These are phyloP conservation scores for Arrhopalites spinosus DNA, from an alignment of 2,888 invertebrate species.

Conservation along the genomic window DNA sequence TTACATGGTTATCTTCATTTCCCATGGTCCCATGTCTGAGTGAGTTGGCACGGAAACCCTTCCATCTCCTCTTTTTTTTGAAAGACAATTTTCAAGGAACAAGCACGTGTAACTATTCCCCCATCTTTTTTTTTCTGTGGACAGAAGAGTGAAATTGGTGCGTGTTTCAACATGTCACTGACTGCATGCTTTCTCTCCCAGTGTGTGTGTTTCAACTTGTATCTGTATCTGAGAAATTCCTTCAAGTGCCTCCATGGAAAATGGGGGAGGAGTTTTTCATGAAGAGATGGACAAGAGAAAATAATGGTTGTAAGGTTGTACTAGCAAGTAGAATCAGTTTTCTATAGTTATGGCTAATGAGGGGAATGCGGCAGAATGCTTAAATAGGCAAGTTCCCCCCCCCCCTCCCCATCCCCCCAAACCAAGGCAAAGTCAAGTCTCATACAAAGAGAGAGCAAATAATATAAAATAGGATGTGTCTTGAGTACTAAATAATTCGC, in stretches of 20 bases:
- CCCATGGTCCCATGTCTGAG: too few relatives aligned
- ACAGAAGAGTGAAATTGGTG: constrained; percentile 16
- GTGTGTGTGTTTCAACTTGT: neutral
- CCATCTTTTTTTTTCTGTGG: neutral
- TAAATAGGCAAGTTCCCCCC: constrained; percentile 41
- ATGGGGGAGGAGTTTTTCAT: too few relatives aligned
- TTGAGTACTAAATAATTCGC: constrained; percentile 52
- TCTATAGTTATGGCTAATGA: constrained; percentile 45
- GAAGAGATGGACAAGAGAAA: constrained; percentile 19
- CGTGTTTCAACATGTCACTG: constrained; percentile 20
- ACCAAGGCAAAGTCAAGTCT: too few relatives aligned
- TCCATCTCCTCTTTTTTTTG: too few relatives aligned
- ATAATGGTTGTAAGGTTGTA: neutral
- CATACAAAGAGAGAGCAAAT: constrained; percentile 39
- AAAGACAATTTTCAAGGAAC: constrained; percentile 2
- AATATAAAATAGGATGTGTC: constrained; percentile 51
- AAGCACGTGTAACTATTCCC: neutral
- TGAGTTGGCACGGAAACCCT: too few relatives aligned
- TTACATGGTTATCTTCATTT: too few relatives aligned
- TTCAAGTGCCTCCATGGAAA: neutral
- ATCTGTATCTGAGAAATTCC: neutral
- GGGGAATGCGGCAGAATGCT: constrained; percentile 51
- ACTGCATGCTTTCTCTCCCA: neutral
- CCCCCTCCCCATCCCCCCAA: too few relatives aligned
- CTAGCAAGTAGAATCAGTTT: neutral